Conservation (phyloP, 2,113 vertebrate species). For the Vulpes lagopus region DNA sequence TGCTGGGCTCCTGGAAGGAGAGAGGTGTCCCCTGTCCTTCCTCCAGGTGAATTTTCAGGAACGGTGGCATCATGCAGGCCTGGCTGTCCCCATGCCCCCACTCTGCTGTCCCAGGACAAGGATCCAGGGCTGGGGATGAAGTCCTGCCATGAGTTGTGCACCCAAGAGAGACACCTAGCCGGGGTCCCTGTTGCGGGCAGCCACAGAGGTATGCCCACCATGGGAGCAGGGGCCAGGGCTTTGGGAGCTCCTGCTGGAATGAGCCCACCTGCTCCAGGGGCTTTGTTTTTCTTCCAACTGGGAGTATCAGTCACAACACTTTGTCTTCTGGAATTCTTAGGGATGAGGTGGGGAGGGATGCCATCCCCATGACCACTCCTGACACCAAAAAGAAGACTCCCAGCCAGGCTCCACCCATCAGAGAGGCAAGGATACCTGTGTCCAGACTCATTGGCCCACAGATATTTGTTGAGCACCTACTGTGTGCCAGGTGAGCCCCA, state of each 20-base stretch:
- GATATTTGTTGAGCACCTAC: background rate
- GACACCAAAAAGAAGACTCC: background rate
- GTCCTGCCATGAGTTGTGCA: rapidly evolving
- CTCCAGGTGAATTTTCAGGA: background rate
- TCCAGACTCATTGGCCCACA: background rate
- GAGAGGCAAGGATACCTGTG: background rate
- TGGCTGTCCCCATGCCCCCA: no score
- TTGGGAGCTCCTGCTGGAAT: background rate
- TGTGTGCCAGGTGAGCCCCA: rapidly evolving
- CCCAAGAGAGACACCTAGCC: background rate
- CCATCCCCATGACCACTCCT: background rate
- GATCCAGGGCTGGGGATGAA: background rate
- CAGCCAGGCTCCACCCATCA: no score
- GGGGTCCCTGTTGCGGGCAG: rapidly evolving
- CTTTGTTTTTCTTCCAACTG: background rate
- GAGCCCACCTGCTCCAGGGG: background rate
- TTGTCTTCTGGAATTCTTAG: background rate
- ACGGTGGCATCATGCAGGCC: rapidly evolving
- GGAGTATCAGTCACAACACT: background rate
- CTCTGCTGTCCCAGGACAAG: background rate
- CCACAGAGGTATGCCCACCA: rapidly evolving
- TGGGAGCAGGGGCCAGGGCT: background rate
- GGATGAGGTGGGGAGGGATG: background rate
- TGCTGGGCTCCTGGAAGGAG: background rate
- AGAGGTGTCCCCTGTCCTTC: background rate